Base-by-base conservation (phyloP, 2,797 vertebrate species). In the Lithobates pipiens region DNA sequence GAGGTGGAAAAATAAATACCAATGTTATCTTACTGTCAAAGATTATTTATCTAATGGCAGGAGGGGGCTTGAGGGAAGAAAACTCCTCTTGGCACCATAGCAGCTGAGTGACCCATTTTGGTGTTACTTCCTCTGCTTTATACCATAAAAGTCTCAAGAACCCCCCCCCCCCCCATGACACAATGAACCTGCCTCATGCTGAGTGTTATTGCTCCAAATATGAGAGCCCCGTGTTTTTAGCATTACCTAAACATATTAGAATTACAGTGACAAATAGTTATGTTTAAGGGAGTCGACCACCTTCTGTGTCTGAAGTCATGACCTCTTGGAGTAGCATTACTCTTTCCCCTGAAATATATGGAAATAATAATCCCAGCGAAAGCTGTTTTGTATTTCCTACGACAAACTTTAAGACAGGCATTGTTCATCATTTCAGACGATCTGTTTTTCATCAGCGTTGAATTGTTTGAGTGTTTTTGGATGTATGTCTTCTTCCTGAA, bases 321-420 rank as follows among this genome's bases (percentile, higher is more conserved):
- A 73, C 68, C 76, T 50, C 68, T 25, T 34, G 27, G 50, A 71
- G 36, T 25, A 69, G 70, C 29, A 65, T 80, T 74, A 65, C 27
- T 74, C 61, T 74, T 70, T 67, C 23, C 42, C n/a, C 76, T 68
- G 61, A 68, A 42, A 70, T 85, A 75, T 75, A 80, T 80, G 77
- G 63, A 85, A 85, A 42, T 44, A 74, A 78, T 67, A 65, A 79
- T 85, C 69, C 50, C 44, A 44, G 70, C 39, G 67, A 77, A 79
- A 85, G 71, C 70, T 80, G 54, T 74, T 85, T 85, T 71, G 68
- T 69, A 80, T 85, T 85, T 85, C 70, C 77, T 72, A 54, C 74
- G 71, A 85, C 57, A 80, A 85, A 85, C 83, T 78, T 54, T 29
- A 44, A 78, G 68, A 79, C 83, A 84, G 76, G 50, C 69, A 67